Evolutionary conservation across 2,797 vertebrate genomes (phyloP).

Genomic region (Lepilemur ruficaudatus): DNA sequence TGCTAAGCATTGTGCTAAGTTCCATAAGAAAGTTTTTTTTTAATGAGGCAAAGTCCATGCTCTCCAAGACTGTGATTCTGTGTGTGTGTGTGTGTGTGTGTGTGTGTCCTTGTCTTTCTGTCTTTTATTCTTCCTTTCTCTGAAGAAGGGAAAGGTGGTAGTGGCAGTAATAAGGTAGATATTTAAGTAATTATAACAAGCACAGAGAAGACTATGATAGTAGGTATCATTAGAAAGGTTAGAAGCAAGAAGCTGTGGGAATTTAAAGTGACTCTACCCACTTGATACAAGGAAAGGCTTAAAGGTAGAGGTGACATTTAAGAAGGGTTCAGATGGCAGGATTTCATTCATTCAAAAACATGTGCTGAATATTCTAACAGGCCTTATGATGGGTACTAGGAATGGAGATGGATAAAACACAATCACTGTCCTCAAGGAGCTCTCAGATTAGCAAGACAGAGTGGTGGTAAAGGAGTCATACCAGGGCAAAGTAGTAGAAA

Average conservation of each 20-base stretch:
- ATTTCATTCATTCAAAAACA: constrained; percentile 42
- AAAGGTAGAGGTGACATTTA: not conserved
- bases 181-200: constrained; percentile 48
- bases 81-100: constrained; percentile 2
- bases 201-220: not conserved
- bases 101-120: not conserved
- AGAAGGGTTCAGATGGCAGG: not conserved
- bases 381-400: not conserved
- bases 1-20: constrained; percentile 64
- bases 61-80: constrained; percentile 25
- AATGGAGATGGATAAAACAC: not conserved
- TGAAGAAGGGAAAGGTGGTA: not conserved
- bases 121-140: not conserved
- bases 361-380: not conserved
- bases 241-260: not conserved
- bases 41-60: not conserved
- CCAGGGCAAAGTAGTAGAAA: not conserved
- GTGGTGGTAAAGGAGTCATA: not conserved
- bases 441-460: not conserved
- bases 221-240: not conserved
- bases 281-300: not conserved
- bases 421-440: not conserved
- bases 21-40: constrained; percentile 34
- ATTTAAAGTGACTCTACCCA: not conserved
- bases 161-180: not conserved